Evolutionary conservation across 2,113 vertebrate species (phyloP), one percentile per base, ranked within the genome.

Genomic region (Apaloderma vittatum): DNA sequence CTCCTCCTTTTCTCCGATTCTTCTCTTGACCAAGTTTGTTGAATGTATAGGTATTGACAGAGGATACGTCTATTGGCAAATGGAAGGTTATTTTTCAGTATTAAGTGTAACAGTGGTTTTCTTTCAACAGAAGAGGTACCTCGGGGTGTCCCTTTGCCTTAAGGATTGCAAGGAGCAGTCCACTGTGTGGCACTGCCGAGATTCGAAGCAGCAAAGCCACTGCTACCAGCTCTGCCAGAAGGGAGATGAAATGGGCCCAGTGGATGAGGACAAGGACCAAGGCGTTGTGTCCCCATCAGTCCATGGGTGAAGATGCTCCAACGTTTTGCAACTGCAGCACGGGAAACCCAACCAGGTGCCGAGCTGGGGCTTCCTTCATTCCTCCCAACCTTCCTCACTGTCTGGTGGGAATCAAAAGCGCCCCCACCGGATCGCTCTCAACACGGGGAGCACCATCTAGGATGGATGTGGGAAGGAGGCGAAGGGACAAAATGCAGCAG

Each of bases 1-100:
- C 22, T 86, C 20, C 19, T 61, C 62, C 45, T 68, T 18, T 63
- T 36, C 30, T 46, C 54, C 29, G 23, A 0, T 34, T 63, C 67
- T 32, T 37, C 67, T 76, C 75, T 20, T 5, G 4, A 55, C 36
- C 59, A 40, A 6, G 57, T 70, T 79, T 45, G 67, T 30, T 72
- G 46, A 66, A 49, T 21, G 7, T 32, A 11, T 2, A 23, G 26
- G 10, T 3, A 7, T 1, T 27, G 18, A 30, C n/a, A 32, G 29
- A 26, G 26, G 77, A 24, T 3, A 12, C 1, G 0, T 12, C 46
- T 8, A 0, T 0, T 5, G 55, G 68, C 52, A 37, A 3, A 3
- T 0, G 6, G 66, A 34, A 63, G 52, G 52, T 5, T 40, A 5
- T 34, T 57, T 55, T 52, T 54, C 34, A 45, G 12, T 9, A 1